Percentiles rank a stretch among this genome's conserved stretches.
These are phyloP conservation scores for Phrynocephalus guinanensis DNA, from an alignment of 2,797 vertebrate species.

Conservation along the genomic window DNA sequence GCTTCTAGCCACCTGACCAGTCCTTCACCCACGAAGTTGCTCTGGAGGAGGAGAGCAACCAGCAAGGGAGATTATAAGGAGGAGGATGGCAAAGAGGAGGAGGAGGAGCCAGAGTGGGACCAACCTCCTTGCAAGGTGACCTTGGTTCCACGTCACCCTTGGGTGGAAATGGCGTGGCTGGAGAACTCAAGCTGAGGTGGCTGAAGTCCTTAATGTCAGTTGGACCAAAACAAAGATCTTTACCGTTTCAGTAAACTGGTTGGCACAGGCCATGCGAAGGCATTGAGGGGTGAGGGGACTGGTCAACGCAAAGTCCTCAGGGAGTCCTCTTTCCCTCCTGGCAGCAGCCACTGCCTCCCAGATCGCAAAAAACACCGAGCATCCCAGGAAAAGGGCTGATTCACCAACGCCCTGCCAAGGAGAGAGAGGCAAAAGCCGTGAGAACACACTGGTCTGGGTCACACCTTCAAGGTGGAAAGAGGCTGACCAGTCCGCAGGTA, in stretches of 20 bases:
- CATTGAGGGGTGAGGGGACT: constrained; percentile 87
- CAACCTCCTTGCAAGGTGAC: neutral
- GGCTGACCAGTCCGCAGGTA: neutral
- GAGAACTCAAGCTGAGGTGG: neutral
- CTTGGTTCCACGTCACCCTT: neutral
- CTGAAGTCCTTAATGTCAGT: neutral
- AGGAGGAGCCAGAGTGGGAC: constrained; percentile 12
- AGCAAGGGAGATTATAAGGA: neutral
- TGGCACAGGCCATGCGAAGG: constrained; percentile 82
- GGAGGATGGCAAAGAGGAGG: constrained; percentile 17
- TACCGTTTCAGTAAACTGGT: constrained; percentile 87
- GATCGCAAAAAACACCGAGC: constrained; percentile 90
- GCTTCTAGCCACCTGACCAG: neutral
- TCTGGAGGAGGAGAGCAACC: neutral
- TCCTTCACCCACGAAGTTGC: constrained; percentile 12
- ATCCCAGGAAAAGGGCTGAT: constrained; percentile 85
- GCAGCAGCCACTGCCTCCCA: constrained; percentile 82
- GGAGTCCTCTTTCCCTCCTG: constrained; percentile 78
- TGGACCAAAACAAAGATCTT: neutral
- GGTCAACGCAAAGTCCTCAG: constrained; percentile 76
- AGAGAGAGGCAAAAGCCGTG: neutral
- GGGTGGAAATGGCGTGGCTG: neutral
- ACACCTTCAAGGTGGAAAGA: neutral
- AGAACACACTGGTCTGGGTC: neutral
- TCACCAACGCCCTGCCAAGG: constrained; percentile 87